These are phyloP conservation scores for Dicerorhinus sumatrensis DNA, from an alignment of 2,113 vertebrate species.

Conservation along the genomic window DNA sequence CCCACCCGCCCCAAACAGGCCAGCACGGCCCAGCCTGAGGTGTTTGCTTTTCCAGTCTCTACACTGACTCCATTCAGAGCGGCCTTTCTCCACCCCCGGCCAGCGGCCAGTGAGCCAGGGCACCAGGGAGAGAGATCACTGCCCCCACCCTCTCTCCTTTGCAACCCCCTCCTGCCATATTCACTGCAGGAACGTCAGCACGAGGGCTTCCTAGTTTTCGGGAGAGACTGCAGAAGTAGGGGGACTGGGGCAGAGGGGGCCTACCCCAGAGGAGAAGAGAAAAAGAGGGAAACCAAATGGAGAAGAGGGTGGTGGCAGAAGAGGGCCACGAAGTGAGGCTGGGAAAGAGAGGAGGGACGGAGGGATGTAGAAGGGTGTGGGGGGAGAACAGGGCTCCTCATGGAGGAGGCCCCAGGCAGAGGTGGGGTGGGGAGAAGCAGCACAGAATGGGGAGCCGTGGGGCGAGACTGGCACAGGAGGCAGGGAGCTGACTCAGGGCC, in stretches of 20 bases:
- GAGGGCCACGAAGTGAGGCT: not conserved
- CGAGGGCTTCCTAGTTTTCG: not conserved
- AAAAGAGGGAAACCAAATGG: not conserved
- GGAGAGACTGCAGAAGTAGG: not conserved
- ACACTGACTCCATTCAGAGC: constrained; percentile 81
- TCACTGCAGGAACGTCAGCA: not conserved
- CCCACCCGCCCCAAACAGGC: not conserved
- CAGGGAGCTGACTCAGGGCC: not conserved
- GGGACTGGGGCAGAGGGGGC: not conserved
- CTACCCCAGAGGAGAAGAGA: not conserved
- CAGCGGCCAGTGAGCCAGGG: not conserved
- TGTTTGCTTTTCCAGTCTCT: constrained; percentile 81
- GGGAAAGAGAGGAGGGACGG: not conserved
- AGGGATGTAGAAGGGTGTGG: fast-evolving
- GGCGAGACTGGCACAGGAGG: not conserved
- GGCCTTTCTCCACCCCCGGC: constrained; percentile 46
- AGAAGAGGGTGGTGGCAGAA: not conserved
- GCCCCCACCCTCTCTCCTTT: not conserved
- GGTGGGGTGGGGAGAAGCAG: not conserved
- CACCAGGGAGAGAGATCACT: constrained; percentile 49
- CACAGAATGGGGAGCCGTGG: fast-evolving
- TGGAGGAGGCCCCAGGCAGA: not conserved
- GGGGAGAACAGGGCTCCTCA: not conserved
- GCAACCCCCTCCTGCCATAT: not conserved
- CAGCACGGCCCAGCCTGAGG: constrained; percentile 35